Evolutionary conservation across 2,113 vertebrate genomes (phyloP).

Genomic region (Phrynosoma blainvillii): DNA sequence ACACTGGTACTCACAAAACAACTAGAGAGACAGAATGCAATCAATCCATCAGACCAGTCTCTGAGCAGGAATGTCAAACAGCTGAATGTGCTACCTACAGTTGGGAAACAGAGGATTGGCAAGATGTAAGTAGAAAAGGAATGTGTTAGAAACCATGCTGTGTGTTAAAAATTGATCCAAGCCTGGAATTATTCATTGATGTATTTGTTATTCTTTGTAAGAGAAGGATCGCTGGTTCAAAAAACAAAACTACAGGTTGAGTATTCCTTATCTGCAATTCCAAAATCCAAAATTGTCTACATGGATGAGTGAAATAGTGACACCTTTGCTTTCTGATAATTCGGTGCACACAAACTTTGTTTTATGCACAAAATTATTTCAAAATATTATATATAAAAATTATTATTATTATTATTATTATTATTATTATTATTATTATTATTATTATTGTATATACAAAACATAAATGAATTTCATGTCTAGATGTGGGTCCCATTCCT

Average conservation of each 20-base stretch:
- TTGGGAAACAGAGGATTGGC: slow-evolving; percentile 88
- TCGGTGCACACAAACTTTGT: no score
- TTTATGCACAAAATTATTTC: no score
- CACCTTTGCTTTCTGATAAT: no score
- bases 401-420: no score
- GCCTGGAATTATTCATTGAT: slow-evolving; percentile 39
- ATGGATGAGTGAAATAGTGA: no score
- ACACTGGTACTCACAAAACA: slow-evolving; percentile 67
- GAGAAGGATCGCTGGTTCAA: neutral
- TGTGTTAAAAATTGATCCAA: slow-evolving; percentile 37
- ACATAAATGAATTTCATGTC: no score
- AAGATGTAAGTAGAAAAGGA: slow-evolving; percentile 79
- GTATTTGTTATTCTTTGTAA: slow-evolving; percentile 16
- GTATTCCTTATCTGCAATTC: no score
- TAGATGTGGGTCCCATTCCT: no score
- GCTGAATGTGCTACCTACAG: slow-evolving; percentile 78
- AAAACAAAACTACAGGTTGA: neutral
- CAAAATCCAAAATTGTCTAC: no score
- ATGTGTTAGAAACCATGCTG: slow-evolving; percentile 15
- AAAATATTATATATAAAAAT: no score
- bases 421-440: no score
- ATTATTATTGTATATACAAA: no score
- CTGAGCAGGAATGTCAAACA: slow-evolving; percentile 81
- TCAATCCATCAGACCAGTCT: slow-evolving; percentile 71
- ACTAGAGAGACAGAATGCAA: slow-evolving; percentile 78